Conservation (phyloP, 2,797 vertebrate species). For the Natrix natrix region DNA sequence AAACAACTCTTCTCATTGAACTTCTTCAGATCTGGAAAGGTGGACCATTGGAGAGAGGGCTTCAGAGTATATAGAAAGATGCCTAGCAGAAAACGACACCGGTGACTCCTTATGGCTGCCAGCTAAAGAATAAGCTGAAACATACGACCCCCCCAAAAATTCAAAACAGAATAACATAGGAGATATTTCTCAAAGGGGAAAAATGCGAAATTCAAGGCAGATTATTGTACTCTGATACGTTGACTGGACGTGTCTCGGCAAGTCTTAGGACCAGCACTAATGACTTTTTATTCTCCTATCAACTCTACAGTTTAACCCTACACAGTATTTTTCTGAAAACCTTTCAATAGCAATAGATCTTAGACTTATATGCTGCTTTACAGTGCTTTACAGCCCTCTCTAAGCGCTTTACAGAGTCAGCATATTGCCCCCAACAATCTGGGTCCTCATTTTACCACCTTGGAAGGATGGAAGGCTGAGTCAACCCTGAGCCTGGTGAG, state of each 20-base stretch:
- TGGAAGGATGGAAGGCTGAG: no score
- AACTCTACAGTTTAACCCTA: not conserved
- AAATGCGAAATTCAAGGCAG: not conserved
- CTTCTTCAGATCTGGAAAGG: not conserved
- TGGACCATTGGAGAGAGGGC: not conserved
- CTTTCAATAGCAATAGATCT: not conserved
- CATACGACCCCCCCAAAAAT: not conserved
- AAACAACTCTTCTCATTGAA: not conserved
- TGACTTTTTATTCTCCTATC: not conserved
- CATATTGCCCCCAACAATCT: no score
- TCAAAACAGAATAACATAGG: not conserved
- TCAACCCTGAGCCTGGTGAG: no score
- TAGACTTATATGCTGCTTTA: no score
- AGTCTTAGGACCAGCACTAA: not conserved
- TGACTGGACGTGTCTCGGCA: not conserved
- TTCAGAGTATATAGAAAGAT: not conserved
- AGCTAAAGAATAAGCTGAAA: not conserved
- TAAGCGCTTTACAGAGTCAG: no score
- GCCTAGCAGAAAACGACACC: not conserved
- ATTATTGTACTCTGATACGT: not conserved
- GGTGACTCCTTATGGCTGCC: not conserved
- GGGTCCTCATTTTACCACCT: no score
- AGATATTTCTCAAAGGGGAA: not conserved
- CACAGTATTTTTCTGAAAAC: constrained; percentile 32
- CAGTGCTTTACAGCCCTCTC: no score